phyloP scores from a whole-genome alignment of 2,797 vertebrate genomes.

The Esox masquinongy region DNA sequence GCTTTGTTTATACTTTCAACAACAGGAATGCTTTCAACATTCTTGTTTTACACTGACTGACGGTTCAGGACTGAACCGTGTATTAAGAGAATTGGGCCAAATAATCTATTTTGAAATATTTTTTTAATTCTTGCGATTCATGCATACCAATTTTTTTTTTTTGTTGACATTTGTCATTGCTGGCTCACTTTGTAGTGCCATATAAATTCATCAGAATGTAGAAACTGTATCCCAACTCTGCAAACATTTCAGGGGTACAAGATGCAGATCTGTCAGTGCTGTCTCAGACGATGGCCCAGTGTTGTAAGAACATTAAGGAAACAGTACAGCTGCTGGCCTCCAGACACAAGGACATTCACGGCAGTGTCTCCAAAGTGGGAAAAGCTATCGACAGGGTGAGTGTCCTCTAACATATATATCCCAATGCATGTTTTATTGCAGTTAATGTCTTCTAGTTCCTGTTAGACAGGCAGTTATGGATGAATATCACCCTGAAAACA shows the following conservation, averaged over 20 bases:
- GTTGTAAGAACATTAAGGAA: conserved; percentile 91
- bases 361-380: conserved; percentile 90
- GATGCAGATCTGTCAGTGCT: conserved; percentile 83
- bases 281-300: conserved; percentile 88
- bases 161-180: not conserved
- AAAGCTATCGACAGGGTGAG: conserved; percentile 89
- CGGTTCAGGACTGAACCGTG: not conserved
- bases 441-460: too few species aligned
- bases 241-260: conserved; percentile 78
- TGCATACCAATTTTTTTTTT: not conserved
- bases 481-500: too few species aligned
- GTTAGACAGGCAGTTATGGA: too few species aligned
- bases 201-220: not conserved
- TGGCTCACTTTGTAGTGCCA: not conserved
- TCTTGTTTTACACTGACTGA: not conserved
- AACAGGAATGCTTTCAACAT: not conserved
- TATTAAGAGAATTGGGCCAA: not conserved
- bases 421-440: too few species aligned
- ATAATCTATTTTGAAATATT: not conserved
- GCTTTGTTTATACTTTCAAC: not conserved
- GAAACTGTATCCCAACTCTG: not conserved
- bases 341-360: conserved; percentile 90
- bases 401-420: not conserved
- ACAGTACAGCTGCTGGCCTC: conserved; percentile 89
- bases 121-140: not conserved